Base-by-base conservation (phyloP, 2,113 vertebrate species). In the Micronycteris hirsuta region DNA sequence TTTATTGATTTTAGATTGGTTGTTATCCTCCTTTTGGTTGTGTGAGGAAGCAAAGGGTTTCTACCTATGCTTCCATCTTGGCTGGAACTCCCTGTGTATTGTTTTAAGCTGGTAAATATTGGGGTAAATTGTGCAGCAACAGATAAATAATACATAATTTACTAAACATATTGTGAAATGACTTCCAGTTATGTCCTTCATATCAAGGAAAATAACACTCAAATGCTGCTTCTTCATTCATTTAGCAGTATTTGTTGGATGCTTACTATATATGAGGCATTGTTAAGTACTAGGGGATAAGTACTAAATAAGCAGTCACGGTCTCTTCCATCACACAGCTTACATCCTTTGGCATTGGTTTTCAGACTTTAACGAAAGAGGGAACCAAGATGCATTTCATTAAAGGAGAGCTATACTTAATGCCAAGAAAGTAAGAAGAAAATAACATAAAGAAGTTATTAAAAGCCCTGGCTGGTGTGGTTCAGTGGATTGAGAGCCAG, bases 291-390 rank as follows among this genome's bases (percentile, higher is more conserved):
- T 28, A 68, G 41, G n/a, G 22, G 20, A 49, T 82, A 76, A n/a
- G 10, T 83, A 45, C 58, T 87, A 87, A 91, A 83, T 28, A 94
- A 77, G 58, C 54, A 85, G 26, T 31, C n/a, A 19, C 20, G 77
- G 38, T 80, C 11, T 93, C 24, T 58, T 36, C 65, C 49, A 24
- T 96, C 24, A 49, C 20, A 49, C 31, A 17, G 33, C 36, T 85
- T 78, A 33, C 26, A 67, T 94, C 65, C n/a, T 73, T 84, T 80
- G 78, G 89, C n/a, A 49, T 56, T 80, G 70, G 54, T 94, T 85
- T 96, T 94, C 54, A 74, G 36, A 63, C 28, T 84, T 91, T 88
- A 84, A 88, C 36, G 65, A 83, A 83, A 87, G 58, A 52, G 33
- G 68, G 12, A 78, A 41, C 78, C 36, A 92, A 88, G 54, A 92